Conservation (phyloP, 2,113 vertebrate species). For the Candoia aspera region DNA sequence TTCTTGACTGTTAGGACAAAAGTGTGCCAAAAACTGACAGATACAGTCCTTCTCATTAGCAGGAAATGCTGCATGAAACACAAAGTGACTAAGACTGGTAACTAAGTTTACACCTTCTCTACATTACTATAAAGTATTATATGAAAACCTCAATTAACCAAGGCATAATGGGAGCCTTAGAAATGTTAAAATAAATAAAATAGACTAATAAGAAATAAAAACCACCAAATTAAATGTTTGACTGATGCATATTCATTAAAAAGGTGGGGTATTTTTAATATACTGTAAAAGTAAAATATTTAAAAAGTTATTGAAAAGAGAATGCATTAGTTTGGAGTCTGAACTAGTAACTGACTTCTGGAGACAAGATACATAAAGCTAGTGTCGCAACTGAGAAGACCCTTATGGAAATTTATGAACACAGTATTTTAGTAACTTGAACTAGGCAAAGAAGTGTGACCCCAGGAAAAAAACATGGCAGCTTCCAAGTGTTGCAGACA, state of each 20-base stretch:
- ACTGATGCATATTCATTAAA: neutral
- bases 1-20: no score
- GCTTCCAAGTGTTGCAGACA: neutral
- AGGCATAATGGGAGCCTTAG: neutral
- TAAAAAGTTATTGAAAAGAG: neutral
- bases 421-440: neutral
- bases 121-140: neutral
- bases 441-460: neutral
- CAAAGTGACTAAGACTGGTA: neutral
- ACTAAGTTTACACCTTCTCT: neutral
- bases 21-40: neutral
- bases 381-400: neutral
- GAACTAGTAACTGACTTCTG: neutral
- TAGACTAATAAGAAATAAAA: neutral
- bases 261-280: neutral
- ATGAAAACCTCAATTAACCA: neutral
- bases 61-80: neutral
- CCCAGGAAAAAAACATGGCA: neutral
- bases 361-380: neutral
- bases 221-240: neutral
- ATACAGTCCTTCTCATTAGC: neutral
- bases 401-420: neutral
- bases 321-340: neutral
- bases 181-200: neutral
- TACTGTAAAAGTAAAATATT: neutral